Evolutionary conservation across 1,140 invertebrate genomes (phyloP).

Genomic region (Polyergus mexicanus): DNA sequence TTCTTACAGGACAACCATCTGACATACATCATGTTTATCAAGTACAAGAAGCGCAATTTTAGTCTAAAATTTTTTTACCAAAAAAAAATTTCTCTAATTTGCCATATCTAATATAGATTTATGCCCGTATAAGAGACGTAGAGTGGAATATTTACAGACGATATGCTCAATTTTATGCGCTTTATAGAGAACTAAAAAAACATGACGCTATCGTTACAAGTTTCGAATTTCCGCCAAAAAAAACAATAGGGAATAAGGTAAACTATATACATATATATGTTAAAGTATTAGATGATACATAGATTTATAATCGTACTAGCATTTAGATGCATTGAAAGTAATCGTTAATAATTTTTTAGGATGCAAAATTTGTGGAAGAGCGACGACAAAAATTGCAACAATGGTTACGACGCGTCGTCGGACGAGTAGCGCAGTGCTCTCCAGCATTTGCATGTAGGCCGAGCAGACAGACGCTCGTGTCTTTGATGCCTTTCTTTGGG

Average conservation of each 20-base stretch:
- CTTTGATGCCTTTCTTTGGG: slow-evolving; percentile 94
- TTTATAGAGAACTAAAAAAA: slow-evolving; percentile 94
- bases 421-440: slow-evolving; percentile 89
- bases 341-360: slow-evolving; percentile 85
- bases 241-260: slow-evolving; percentile 96
- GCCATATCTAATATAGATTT: slow-evolving; percentile 88
- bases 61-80: background rate
- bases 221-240: slow-evolving; percentile 98
- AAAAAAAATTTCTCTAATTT: background rate
- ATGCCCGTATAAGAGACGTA: slow-evolving; percentile 93
- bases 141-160: slow-evolving; percentile 98
- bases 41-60: slow-evolving; percentile 85
- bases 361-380: slow-evolving; percentile 93
- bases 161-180: slow-evolving; percentile 95
- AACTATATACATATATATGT: background rate
- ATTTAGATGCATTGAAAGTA: slow-evolving; percentile 39
- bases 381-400: slow-evolving; percentile 91
- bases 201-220: slow-evolving; percentile 91
- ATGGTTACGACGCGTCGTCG: slow-evolving; percentile 92
- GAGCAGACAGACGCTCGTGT: slow-evolving; percentile 90
- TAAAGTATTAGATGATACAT: slow-evolving; percentile 11
- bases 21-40: slow-evolving; percentile 96
- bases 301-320: slow-evolving; percentile 22
- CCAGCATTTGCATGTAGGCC: slow-evolving; percentile 90
- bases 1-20: slow-evolving; percentile 92